These are phyloP conservation scores for Micronisus gabar DNA, from an alignment of 2,113 vertebrate genomes.

Conservation along the genomic window DNA sequence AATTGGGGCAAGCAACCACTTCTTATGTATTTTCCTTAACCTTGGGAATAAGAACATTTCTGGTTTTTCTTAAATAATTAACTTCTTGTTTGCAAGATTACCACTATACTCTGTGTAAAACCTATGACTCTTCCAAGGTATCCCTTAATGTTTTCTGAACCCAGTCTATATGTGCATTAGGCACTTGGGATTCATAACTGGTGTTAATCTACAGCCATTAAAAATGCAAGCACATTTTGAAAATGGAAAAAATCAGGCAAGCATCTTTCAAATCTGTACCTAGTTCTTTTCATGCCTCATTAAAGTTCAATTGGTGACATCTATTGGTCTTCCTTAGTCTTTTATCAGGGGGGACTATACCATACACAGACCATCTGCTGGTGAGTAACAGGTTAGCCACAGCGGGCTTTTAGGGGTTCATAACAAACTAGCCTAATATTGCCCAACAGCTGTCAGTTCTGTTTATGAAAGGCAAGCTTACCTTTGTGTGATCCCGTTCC, in stretches of 20 bases:
- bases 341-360: not conserved
- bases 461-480: not conserved
- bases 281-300: conserved; percentile 12
- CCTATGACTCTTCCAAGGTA: not conserved
- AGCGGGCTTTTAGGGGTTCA: not conserved
- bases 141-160: not conserved
- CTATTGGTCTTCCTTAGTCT: not conserved
- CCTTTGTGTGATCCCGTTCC: not conserved
- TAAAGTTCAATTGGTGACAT: not conserved
- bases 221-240: not conserved
- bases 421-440: not conserved
- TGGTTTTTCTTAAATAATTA: not conserved
- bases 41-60: not conserved
- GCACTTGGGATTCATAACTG: not conserved
- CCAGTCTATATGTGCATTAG: not conserved
- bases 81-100: not conserved
- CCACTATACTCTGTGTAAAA: not conserved
- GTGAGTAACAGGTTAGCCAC: not conserved
- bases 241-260: not conserved
- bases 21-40: not conserved
- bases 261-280: not conserved
- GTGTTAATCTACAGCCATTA: not conserved
- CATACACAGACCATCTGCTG: conserved; percentile 19
- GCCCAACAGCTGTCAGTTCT: not conserved
- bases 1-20: not conserved